Evolutionary conservation across 2,888 invertebrate species (phyloP).

Genomic region (Andrena trimmerana): DNA sequence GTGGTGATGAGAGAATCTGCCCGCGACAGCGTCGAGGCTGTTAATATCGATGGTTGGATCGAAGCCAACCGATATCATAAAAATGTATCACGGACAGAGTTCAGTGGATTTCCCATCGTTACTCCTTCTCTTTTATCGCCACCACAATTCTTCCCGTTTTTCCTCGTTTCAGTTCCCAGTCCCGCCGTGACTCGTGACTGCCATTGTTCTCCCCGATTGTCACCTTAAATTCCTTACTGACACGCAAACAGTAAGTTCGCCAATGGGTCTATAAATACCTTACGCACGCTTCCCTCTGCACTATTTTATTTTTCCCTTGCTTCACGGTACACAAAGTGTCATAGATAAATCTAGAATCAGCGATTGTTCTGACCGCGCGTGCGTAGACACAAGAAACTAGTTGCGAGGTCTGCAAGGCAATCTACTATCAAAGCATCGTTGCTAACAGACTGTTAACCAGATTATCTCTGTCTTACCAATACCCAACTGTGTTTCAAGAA

Average conservation of each 20-base stretch:
- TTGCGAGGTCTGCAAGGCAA: too few relatives aligned
- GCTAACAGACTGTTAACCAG: too few relatives aligned
- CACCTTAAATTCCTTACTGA: not conserved
- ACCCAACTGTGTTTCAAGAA: too few relatives aligned
- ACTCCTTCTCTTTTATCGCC: slow-evolving; percentile 28
- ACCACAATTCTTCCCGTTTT: slow-evolving; percentile 23
- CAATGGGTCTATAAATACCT: not conserved
- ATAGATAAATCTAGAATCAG: too few relatives aligned
- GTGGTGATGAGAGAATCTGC: slow-evolving; percentile 63
- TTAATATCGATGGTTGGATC: slow-evolving; percentile 70
- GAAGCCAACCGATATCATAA: slow-evolving; percentile 67
- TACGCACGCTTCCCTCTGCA: too few relatives aligned
- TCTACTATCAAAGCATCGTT: too few relatives aligned
- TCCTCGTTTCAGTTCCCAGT: slow-evolving; percentile 21
- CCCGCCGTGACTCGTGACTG: not conserved
- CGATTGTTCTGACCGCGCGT: too few relatives aligned
- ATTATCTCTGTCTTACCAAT: too few relatives aligned
- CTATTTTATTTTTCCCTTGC: too few relatives aligned
- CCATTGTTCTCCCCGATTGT: slow-evolving; percentile 15
- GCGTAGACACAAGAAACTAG: too few relatives aligned
- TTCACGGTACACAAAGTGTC: too few relatives aligned
- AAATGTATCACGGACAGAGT: slow-evolving; percentile 52
- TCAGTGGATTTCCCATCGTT: slow-evolving; percentile 48
- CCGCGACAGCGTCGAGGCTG: slow-evolving; percentile 60
- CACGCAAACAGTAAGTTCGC: not conserved